A percentile compares a stretch with the other conserved stretches of the same genome.
Conservation (phyloP, 2,113 vertebrate genomes). For the Myrmophylax atrothorax region DNA sequence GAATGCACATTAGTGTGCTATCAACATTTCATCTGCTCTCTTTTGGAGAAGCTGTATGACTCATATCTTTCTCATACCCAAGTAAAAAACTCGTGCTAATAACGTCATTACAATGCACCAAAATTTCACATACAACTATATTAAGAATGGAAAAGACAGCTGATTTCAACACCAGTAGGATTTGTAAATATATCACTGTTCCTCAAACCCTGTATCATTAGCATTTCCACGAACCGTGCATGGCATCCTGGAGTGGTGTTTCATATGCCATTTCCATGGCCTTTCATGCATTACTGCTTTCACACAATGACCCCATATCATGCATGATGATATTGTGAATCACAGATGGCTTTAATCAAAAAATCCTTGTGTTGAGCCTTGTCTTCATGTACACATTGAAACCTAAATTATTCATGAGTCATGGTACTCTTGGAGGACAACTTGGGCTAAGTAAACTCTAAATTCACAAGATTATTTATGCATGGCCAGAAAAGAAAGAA, state of each 20-base stretch:
- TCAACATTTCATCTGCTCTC: conserved; percentile 4
- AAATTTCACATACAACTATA: not conserved
- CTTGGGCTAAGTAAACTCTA: not conserved
- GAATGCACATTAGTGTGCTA: not conserved
- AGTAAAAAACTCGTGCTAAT: conserved; percentile 34
- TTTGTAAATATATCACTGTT: not conserved
- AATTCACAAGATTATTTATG: not conserved
- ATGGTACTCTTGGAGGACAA: conserved; percentile 19
- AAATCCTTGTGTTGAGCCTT: conserved; percentile 16
- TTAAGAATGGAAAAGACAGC: not conserved
- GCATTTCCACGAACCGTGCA: not conserved
- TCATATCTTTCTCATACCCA: conserved; percentile 24
- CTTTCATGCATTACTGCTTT: not conserved
- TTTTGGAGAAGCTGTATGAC: conserved; percentile 29
- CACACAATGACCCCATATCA: conserved; percentile 22
- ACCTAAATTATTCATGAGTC: conserved; percentile 46
- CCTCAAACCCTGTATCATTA: not conserved
- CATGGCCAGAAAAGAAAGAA: not conserved
- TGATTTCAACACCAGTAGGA: not conserved
- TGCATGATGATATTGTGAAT: not conserved
- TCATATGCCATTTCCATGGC: not conserved
- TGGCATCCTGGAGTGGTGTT: conserved; percentile 1
- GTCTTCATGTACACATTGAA: conserved; percentile 15
- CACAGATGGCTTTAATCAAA: conserved; percentile 27
- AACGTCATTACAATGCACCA: conserved; percentile 20